Percentiles rank a stretch among this genome's conserved stretches.
phyloP scores from a whole-genome alignment of 2,888 invertebrate genomes.

The Disparrhopalites patrizii region DNA sequence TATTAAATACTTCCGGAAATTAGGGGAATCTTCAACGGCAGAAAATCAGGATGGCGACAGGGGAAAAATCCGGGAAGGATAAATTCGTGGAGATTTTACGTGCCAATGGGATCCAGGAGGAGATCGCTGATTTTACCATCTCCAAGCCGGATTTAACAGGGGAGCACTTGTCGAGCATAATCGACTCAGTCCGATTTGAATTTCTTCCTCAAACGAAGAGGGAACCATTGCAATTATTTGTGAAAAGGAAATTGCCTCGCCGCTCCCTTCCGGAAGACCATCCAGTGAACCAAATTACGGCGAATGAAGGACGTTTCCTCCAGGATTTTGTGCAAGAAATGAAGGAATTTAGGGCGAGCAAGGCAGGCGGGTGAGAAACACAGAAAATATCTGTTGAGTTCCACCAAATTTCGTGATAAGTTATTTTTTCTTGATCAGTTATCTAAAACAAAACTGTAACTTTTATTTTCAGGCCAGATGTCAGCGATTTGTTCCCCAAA shows the following conservation, averaged over 20 bases:
- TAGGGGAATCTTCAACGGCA: too few species aligned
- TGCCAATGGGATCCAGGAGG: conserved; percentile 22
- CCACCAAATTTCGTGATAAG: not conserved
- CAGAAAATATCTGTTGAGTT: too few species aligned
- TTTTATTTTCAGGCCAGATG: not conserved
- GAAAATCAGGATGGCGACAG: too few species aligned
- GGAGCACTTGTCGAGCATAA: conserved; percentile 5
- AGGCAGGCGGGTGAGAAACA: not conserved
- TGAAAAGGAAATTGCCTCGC: conserved; percentile 1
- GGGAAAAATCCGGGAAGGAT: too few species aligned
- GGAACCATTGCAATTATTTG: not conserved
- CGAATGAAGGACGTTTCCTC: not conserved
- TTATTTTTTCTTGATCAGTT: not conserved
- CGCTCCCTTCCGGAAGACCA: too few species aligned
- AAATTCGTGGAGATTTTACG: conserved; percentile 14
- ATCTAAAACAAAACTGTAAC: too few species aligned
- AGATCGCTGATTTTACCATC: conserved; percentile 18
- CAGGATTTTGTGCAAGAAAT: not conserved
- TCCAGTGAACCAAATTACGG: not conserved
- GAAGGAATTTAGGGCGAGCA: not conserved
- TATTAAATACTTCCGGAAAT: too few species aligned
- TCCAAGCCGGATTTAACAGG: conserved; percentile 9
- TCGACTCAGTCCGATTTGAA: not conserved
- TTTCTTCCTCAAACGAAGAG: not conserved
- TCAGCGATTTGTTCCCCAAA: conserved; percentile 16